Evolutionary conservation across 2,113 vertebrate genomes (phyloP), one percentile per base, ranked within the genome.

Genomic region (Lanius ludovicianus): DNA sequence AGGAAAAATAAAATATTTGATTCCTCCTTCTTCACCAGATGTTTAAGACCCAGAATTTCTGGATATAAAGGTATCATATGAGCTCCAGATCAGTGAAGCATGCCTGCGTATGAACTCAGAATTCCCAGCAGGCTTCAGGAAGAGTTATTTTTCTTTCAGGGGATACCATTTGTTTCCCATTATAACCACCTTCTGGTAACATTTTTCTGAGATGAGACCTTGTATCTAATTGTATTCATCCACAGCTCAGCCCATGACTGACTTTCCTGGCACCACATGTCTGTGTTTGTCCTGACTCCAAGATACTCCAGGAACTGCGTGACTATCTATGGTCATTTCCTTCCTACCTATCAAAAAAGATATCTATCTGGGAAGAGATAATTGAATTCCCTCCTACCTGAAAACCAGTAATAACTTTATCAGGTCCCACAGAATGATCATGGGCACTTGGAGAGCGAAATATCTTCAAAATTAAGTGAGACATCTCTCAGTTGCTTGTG

Each of bases 161-260:
- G 39, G 33, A 74, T 87, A 77, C 87, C 96, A 97, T 97, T 97
- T 97, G 94, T 96, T 95, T 96, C 93, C 91, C 93, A 96, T 96
- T 95, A 94, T 79, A 92, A 42, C 84, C 90, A 96, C 91, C 84
- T 94, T 96, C 93, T 94, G 91, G 91, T 96, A 94, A 94, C 89
- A 96, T 96, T 95, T 95, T 96, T 94, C 84, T 93, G 63, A 93
- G 91, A 97, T 96, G 95, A 96, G 87, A 83, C 94, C 70, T 90
- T 91, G 70, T 80, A 76, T 95, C 81, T 95, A 94, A 94, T 85
- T 79, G 84, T 89, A 65, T 91, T 95, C 82, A 93, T 94, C 74
- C 62, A 93, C 70, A 85, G 49, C 33, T 91, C 82, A 80, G 78
- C 35, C 82, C 80, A 22, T 77, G 87, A 91, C 81, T 89, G 96